Evolutionary conservation across 2,797 vertebrate genomes (phyloP), one percentile per base, ranked within the genome.

Genomic region (Sandelia bainsii): DNA sequence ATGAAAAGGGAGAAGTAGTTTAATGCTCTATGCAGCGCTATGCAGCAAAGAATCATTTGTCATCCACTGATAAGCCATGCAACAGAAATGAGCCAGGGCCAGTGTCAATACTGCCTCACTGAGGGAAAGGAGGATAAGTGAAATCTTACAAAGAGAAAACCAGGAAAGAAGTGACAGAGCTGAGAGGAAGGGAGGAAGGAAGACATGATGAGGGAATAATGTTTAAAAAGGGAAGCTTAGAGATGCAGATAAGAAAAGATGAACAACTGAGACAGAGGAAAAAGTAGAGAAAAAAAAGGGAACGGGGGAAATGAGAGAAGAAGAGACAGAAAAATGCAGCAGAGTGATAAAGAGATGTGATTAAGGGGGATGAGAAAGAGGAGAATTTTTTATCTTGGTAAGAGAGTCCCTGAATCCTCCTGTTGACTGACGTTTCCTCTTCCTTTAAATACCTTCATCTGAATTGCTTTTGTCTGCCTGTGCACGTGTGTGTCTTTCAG

Each of bases 381-480:
- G 62, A 80, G 80, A 82, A 81, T 64, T 79, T 85, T 80, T 82
- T 73, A 90, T 91, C 84, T 76, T 10, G 75, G 72, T 80, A 72
- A 81, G 75, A 86, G 80, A 82, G 82, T 79, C 66, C 40, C 65
- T 68, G 83, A 89, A 87, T 87, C 84, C 82, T 77, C 51, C 67
- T 54, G 86, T 12, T 91, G 91, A 91, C 69, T 74, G 89, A 91
- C 85, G 64, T 89, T 91, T 92, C 88, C 88, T 87, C 82, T 89
- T 81, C 72, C 70, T 82, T 88, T 82, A 83, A 92, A 89, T 86
- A 73, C 83, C 69, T 87, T 82, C 66, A 82, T 84, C 82, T 80
- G 72, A 84, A 83, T 62, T 69, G 74, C 86, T 73, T 72, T 89
- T 87, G 87, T 90, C 56, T 69, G 69, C 16, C 72, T 40, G 65